phyloP scores from a whole-genome alignment of 2,113 vertebrate species.

The Pseudopodoces humilis region DNA sequence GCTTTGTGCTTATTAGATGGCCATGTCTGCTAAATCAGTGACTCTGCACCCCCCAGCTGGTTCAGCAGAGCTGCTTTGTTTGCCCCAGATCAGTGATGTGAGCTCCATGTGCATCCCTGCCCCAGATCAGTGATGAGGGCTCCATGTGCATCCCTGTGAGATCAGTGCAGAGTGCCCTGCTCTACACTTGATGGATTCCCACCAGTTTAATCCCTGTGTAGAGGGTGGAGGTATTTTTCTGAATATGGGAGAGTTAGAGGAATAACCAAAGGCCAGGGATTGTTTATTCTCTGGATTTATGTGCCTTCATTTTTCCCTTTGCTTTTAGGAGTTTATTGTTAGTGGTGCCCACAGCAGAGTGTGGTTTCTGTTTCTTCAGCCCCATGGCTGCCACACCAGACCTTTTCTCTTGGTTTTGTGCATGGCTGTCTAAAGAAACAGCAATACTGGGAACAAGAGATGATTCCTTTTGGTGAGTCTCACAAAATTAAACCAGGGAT shows the following conservation, averaged over 20 bases:
- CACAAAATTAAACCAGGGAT: background rate
- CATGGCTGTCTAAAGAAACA: background rate
- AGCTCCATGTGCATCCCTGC: background rate
- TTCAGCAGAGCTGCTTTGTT: background rate
- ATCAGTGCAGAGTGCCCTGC: background rate
- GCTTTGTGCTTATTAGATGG: background rate
- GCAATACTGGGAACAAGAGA: background rate
- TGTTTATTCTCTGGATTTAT: background rate
- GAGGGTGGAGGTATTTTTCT: background rate
- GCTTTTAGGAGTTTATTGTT: background rate
- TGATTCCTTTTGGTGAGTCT: background rate
- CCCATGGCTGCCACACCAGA: background rate
- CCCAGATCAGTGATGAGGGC: background rate
- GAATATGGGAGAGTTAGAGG: background rate
- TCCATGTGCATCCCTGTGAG: background rate
- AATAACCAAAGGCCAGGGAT: background rate
- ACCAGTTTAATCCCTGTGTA: background rate
- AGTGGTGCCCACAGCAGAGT: background rate
- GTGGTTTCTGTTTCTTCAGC: background rate
- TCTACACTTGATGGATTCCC: background rate
- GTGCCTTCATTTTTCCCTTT: background rate
- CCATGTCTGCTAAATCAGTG: background rate
- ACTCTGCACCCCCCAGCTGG: background rate
- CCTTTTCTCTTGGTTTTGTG: background rate
- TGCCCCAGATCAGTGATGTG: constrained; percentile 20